Percentiles rank a stretch among this genome's conserved stretches.
These are phyloP conservation scores for Sialis fuliginosa DNA, from an alignment of 2,888 invertebrate species.

Conservation along the genomic window DNA sequence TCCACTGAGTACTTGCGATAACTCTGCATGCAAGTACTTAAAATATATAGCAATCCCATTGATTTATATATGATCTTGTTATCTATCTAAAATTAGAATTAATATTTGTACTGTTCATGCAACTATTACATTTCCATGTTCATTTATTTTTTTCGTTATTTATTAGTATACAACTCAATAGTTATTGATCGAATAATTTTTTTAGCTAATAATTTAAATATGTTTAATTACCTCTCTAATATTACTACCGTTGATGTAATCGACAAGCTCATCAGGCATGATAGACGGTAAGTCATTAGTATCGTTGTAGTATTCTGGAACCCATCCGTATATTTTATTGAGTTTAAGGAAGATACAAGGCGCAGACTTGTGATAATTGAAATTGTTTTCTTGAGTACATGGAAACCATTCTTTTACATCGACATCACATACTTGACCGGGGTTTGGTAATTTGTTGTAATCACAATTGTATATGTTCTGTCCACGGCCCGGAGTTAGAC, in stretches of 20 bases:
- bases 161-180: neutral
- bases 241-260: constrained; percentile 35
- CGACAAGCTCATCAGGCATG: constrained; percentile 57
- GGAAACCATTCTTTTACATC: constrained; percentile 64
- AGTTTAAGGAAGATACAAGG: constrained; percentile 92
- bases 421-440: constrained; percentile 72
- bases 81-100: too few species aligned
- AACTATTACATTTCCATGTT: too few species aligned
- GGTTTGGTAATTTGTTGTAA: constrained; percentile 48
- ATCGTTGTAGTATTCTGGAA: constrained; percentile 64
- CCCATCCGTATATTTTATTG: constrained; percentile 89
- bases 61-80: too few species aligned
- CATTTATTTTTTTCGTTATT: too few species aligned
- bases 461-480: constrained; percentile 61
- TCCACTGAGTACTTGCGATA: too few species aligned
- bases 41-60: too few species aligned
- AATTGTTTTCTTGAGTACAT: constrained; percentile 70
- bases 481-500: constrained; percentile 50
- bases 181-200: neutral
- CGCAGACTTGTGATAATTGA: constrained; percentile 77
- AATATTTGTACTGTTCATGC: too few species aligned
- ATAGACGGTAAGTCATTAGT: constrained; percentile 45
- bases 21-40: too few species aligned
- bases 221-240: neutral
- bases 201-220: too few species aligned